Conservation (phyloP, 2,888 invertebrate species). For the Cheilosia vulpina region DNA sequence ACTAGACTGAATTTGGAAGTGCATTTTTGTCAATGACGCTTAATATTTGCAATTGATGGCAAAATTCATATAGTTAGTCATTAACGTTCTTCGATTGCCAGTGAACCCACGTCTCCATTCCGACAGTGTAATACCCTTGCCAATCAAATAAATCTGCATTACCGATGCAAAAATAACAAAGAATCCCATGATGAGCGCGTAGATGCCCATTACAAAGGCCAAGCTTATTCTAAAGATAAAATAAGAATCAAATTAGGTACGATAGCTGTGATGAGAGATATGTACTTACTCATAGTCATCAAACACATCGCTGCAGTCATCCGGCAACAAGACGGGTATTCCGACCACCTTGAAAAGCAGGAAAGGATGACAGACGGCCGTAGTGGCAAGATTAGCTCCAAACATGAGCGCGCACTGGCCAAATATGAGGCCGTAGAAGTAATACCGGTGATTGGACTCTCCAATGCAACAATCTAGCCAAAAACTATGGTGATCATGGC, state of each 20-base stretch:
- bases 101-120: constrained; percentile 83
- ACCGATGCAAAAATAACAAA: constrained; percentile 84
- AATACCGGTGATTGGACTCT: constrained; percentile 90
- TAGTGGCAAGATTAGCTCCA: constrained; percentile 92
- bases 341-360: constrained; percentile 80
- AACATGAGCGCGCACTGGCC: constrained; percentile 88
- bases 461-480: constrained; percentile 95
- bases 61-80: constrained; percentile 80
- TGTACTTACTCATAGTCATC: constrained; percentile 89
- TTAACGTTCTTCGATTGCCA: constrained; percentile 78
- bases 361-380: constrained; percentile 92
- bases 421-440: constrained; percentile 87
- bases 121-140: constrained; percentile 84
- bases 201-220: constrained; percentile 85
- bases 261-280: background rate
- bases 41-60: constrained; percentile 51
- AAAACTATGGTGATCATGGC: constrained; percentile 91
- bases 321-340: constrained; percentile 88
- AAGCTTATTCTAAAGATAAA: constrained; percentile 84
- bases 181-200: constrained; percentile 84
- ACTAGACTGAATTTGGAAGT: constrained; percentile 40
- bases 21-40: constrained; percentile 7
- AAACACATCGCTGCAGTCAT: constrained; percentile 93
- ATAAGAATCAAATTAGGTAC: background rate
- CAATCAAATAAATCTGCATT: constrained; percentile 83